phyloP scores from a whole-genome alignment of 1,140 invertebrate genomes.

The Bactericera cockerelli region DNA sequence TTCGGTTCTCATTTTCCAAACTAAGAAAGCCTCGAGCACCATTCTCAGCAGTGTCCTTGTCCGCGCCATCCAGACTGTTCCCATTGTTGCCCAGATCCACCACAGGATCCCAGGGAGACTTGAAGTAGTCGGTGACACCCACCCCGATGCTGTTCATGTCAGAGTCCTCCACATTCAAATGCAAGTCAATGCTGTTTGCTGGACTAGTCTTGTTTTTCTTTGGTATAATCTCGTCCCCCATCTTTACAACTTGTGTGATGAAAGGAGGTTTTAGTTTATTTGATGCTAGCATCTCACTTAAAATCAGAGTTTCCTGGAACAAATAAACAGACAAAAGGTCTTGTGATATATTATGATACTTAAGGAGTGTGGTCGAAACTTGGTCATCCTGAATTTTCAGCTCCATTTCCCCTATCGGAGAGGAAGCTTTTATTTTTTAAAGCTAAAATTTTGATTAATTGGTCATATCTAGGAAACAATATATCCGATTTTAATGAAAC shows the following conservation, averaged over 20 bases:
- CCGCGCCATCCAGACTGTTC: constrained; percentile 9
- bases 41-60: constrained; percentile 8
- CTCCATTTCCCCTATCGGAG: too few species aligned
- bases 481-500: too few species aligned
- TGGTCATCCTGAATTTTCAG: too few species aligned
- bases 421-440: too few species aligned
- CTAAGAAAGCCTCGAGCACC: neutral
- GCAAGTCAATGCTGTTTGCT: neutral
- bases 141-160: constrained; percentile 11
- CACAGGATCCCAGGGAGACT: constrained; percentile 19
- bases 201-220: neutral
- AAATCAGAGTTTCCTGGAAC: constrained; percentile 10
- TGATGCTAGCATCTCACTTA: neutral
- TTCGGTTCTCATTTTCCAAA: constrained; percentile 11
- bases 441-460: too few species aligned
- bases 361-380: too few species aligned
- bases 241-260: constrained; percentile 27
- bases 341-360: neutral
- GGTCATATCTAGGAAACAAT: too few species aligned
- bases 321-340: neutral
- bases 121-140: constrained; percentile 20
- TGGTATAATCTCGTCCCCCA: constrained; percentile 21
- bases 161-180: neutral
- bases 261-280: neutral
- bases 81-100: constrained; percentile 11